Evolutionary conservation across 1,140 invertebrate genomes (phyloP).

Genomic region (Sitobion miscanthi): DNA sequence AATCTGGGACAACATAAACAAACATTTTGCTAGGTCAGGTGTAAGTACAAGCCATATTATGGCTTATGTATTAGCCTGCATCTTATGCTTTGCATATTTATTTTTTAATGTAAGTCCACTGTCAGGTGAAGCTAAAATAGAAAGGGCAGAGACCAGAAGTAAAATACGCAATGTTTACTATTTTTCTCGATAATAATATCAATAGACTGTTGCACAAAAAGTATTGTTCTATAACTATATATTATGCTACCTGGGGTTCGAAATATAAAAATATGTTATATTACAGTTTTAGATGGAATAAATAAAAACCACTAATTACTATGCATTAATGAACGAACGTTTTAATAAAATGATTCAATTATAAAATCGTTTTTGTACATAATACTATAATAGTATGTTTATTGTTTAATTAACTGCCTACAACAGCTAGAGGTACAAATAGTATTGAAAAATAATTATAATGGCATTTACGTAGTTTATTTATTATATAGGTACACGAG

Average conservation of each 20-base stretch:
- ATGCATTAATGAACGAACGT: background rate
- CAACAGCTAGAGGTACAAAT: background rate
- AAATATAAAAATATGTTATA: background rate
- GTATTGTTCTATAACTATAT: constrained; percentile 8
- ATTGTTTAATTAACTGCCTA: background rate
- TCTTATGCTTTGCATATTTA: background rate
- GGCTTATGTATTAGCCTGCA: background rate
- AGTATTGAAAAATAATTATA: background rate
- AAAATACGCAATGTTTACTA: constrained; percentile 9
- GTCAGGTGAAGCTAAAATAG: background rate
- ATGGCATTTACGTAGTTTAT: background rate
- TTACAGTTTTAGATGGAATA: background rate
- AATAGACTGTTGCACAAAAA: background rate
- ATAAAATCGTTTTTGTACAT: background rate
- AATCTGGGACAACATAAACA: background rate
- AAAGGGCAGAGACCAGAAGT: constrained; percentile 1
- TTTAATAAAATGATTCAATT: background rate
- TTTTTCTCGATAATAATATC: background rate
- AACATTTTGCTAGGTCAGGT: constrained; percentile 5
- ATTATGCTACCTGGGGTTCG: background rate
- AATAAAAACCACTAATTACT: background rate
- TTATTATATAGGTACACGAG: background rate
- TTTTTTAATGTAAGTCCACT: background rate
- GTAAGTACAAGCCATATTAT: background rate
- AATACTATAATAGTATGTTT: background rate